phyloP scores from a whole-genome alignment of 2,888 invertebrate genomes.

The Therioaphis trifolii region DNA sequence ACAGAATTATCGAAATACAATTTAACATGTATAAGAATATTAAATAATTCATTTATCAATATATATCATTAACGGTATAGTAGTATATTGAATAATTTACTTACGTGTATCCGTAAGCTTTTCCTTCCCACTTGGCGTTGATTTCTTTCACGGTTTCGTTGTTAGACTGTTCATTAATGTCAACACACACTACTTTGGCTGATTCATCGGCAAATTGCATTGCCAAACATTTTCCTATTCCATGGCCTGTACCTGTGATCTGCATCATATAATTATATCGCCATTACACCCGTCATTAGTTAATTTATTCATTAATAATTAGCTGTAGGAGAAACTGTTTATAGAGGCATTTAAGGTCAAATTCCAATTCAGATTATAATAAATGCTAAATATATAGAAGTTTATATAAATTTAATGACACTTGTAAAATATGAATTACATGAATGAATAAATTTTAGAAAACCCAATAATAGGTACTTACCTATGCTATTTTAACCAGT shows the following conservation, averaged over 20 bases:
- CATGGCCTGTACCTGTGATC: slow-evolving; percentile 89
- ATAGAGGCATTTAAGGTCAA: no score
- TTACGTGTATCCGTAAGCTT: slow-evolving; percentile 66
- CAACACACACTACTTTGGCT: slow-evolving; percentile 80
- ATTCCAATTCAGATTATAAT: no score
- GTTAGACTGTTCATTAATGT: slow-evolving; percentile 79
- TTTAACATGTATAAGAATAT: no score
- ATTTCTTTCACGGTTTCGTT: slow-evolving; percentile 76
- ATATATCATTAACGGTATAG: no score
- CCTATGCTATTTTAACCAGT: neutral
- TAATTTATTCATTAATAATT: no score
- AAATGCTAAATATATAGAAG: no score
- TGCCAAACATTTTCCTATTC: slow-evolving; percentile 84
- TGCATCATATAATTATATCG: slow-evolving; percentile 67
- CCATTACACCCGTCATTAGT: no score
- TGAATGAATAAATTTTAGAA: neutral
- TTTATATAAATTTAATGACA: neutral
- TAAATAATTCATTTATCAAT: no score
- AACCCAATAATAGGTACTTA: neutral
- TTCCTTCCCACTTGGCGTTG: slow-evolving; percentile 70
- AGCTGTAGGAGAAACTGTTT: no score
- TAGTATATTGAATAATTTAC: slow-evolving; percentile 21
- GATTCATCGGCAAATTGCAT: slow-evolving; percentile 79
- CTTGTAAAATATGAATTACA: neutral
- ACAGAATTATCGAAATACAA: no score